Evolutionary conservation across 2,113 vertebrate genomes (phyloP), one percentile per base, ranked within the genome.

Genomic region (Poeciliopsis prolifica): DNA sequence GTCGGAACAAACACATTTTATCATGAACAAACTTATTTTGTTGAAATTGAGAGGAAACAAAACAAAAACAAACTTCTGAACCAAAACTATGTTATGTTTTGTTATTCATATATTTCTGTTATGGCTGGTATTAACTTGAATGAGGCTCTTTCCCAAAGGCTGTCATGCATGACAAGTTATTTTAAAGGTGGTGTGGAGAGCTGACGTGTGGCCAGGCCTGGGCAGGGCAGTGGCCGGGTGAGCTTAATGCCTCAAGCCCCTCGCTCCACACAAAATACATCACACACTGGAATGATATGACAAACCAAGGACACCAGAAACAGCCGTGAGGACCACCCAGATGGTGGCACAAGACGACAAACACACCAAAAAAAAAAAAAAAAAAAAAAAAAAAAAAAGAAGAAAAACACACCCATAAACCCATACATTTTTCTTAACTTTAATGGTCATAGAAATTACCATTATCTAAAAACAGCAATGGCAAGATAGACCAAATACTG

Each of bases 311-410:
- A n/a, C n/a, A n/a, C n/a, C n/a, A n/a, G n/a, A n/a, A n/a, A n/a
- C n/a, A n/a, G 88, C 83, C 90, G 44, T 90, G 89, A 92, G 89
- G 94, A 94, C 94, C 94, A 94, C 94, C 93, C 93, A 93, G 80
- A 83, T 83, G 48, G 87, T 86, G 89, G 86, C 86, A 89, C 75
- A 83, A 86, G 77, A 80, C 60, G 62, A 72, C 80, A 79, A 86
- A 85, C 66, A 82, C 62, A 79, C 24, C 28, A 61, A 84, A 63
- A 72, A 68, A 83, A 74, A 86, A 15, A 42, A 42, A 42, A 42
- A 42, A 42, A 42, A 1, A 42, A 15, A 0, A 42, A 42, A 0
- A 42, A 42, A 4, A 42, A 42, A 1, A 42, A 42, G 12, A 40
- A 40, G 3, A 40, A 42, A 42, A 3, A 58, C 2, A n/a, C 24